A percentile compares a stretch with the other conserved stretches of the same genome.
Evolutionary conservation across 1,140 invertebrate species (phyloP).

Genomic region (Drosophila micromelanica): DNA sequence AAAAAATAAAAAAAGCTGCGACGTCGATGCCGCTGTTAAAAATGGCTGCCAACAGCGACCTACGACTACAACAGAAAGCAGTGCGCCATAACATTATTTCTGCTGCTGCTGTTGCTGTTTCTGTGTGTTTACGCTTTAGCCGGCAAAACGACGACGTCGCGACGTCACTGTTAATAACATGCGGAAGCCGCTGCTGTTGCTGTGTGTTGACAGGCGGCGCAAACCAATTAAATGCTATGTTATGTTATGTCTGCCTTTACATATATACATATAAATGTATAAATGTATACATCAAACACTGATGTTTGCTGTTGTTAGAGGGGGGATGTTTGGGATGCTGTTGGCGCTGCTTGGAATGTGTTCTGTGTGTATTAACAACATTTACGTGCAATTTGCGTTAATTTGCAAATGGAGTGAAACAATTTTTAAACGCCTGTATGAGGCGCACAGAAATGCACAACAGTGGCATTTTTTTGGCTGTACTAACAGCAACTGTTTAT

Average conservation of each 20-base stretch:
- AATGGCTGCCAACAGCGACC: conserved; percentile 35
- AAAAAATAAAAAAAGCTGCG: not conserved
- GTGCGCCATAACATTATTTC: conserved; percentile 8
- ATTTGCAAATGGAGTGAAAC: conserved; percentile 48
- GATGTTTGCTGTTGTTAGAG: conserved; percentile 18
- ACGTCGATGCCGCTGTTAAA: conserved; percentile 35
- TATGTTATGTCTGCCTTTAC: conserved; percentile 8
- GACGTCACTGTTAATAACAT: conserved; percentile 65
- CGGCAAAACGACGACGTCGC: conserved; percentile 30
- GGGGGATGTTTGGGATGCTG: not conserved
- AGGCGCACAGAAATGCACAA: conserved; percentile 40
- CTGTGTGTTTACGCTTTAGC: conserved; percentile 21
- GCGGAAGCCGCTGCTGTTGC: conserved; percentile 40
- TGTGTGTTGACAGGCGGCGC: conserved; percentile 20
- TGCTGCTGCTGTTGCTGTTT: conserved; percentile 6
- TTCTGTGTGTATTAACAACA: conserved; percentile 16
- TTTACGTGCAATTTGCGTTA: conserved; percentile 40
- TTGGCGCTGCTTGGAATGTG: not conserved
- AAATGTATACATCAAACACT: conserved; percentile 25
- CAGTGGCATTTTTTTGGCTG: conserved; percentile 1
- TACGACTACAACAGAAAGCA: conserved; percentile 43
- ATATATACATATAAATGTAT: conserved; percentile 2
- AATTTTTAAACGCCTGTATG: conserved; percentile 53
- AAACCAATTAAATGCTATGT: conserved; percentile 56
- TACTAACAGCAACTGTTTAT: conserved; percentile 11